A percentile compares a stretch with the other conserved stretches of the same genome.
Conservation (phyloP, 2,113 vertebrate species). For the Sporophila hypoxantha region DNA sequence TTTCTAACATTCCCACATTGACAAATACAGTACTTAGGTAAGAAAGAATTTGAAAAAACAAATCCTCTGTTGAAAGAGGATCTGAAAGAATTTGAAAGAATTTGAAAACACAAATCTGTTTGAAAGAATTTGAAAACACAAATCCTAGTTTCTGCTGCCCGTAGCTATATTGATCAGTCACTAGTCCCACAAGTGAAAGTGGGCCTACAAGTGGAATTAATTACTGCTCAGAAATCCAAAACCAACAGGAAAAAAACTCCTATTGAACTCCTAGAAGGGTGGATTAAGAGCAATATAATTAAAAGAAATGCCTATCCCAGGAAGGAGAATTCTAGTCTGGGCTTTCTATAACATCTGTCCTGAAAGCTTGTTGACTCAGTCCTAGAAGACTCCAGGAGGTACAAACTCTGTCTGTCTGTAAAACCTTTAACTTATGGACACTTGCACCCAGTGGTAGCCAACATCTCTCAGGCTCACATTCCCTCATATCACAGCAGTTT, state of each 20-base stretch:
- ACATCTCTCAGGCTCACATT: not conserved
- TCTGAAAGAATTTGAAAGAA: too few relatives aligned
- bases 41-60: not conserved
- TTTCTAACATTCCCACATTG: slow-evolving; percentile 38
- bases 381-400: not conserved
- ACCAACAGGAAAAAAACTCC: not conserved
- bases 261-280: not conserved
- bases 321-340: not conserved
- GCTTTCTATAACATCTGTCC: not conserved
- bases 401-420: not conserved
- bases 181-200: not conserved
- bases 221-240: not conserved
- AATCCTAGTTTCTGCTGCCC: not conserved
- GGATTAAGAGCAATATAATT: not conserved
- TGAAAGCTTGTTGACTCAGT: not conserved
- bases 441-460: not conserved
- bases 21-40: slow-evolving; percentile 64
- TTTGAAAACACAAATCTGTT: not conserved
- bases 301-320: not conserved
- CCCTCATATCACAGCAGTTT: not conserved
- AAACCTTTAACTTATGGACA: not conserved
- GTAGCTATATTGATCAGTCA: not conserved
- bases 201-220: not conserved
- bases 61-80: too few relatives aligned
- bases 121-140: not conserved